Evolutionary conservation across 2,888 invertebrate species (phyloP), one percentile per base, ranked within the genome.

Genomic region (Agrochola lychnidis): DNA sequence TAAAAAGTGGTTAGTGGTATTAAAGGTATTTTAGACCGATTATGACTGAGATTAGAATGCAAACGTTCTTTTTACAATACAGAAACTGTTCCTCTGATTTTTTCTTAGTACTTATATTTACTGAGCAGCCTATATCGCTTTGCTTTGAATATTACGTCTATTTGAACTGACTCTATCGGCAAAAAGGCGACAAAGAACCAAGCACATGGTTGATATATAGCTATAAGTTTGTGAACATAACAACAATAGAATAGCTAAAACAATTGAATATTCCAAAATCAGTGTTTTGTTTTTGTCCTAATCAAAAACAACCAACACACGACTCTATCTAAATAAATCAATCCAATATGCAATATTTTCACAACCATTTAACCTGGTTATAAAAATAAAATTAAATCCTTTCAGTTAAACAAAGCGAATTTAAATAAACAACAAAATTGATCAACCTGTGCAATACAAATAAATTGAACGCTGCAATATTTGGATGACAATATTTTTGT

Each of bases 381-480:
- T 70, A 76, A 77, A 84, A 71, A 81, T 53, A 10, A 4, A 70
- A 81, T 84, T 61, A 67, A 81, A 74, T 67, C 66, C 69, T 81
- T 74, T 77, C 77, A 84, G 63, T 71, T 72, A 77, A 64, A 84
- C 83, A 84, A 83, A 83, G 36, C 22, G 62, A 81, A 56, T 64
- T 73, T 62, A 63, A 73, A 81, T 59, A 63, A 73, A 81, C 70
- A 59, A 70, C 73, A 56, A 67, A 77, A 77, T 69, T 81, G 69
- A 71, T 85, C 64, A 72, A 81, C 45, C 68, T 64, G 73, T 74
- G 53, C 70, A 62, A 59, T n/a, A 45, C 45, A 75, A 76, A 83
- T 74, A 77, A 84, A 88, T 89, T 85, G 77, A 76, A 79, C 48
- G 62, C 19, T 70, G 81, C 83, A 83, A 86, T 89, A 86, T 89